Percentiles rank a stretch among this genome's conserved stretches.
These are phyloP conservation scores for western clawed frog (Xenopus tropicalis) DNA, from an alignment of 2,113 vertebrate species.

Conservation along the genomic window DNA sequence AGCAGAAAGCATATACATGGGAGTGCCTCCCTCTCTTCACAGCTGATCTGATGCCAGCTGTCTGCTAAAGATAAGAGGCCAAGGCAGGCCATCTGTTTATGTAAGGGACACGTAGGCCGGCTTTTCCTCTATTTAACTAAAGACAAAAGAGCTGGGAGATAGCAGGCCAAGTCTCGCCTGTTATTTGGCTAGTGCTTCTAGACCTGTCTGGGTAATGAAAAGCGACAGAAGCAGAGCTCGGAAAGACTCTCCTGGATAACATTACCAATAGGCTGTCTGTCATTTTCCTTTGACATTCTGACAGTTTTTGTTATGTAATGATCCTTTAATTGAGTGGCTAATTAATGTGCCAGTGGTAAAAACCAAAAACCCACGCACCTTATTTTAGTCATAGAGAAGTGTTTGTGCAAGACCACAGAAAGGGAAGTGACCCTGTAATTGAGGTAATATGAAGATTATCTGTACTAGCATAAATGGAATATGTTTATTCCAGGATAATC, in stretches of 20 bases:
- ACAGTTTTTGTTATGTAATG: too few species aligned
- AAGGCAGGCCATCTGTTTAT: slow-evolving; percentile 14
- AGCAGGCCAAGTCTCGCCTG: slow-evolving; percentile 9
- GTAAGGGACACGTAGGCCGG: slow-evolving; percentile 12
- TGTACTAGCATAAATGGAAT: too few species aligned
- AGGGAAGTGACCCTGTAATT: too few species aligned
- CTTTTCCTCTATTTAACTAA: slow-evolving; percentile 19
- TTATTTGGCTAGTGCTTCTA: not conserved
- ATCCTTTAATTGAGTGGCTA: too few species aligned
- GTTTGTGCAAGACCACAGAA: too few species aligned
- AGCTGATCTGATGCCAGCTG: slow-evolving; percentile 40
- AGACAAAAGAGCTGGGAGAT: slow-evolving; percentile 22
- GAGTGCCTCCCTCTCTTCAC: slow-evolving; percentile 5
- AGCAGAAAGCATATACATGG: not conserved
- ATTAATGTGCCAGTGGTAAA: too few species aligned
- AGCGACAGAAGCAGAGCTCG: not conserved
- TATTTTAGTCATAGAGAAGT: too few species aligned
- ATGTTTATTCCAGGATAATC: too few species aligned
- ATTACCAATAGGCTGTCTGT: not conserved
- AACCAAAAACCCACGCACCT: too few species aligned
- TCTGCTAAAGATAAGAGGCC: slow-evolving; percentile 26
- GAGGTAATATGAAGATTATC: too few species aligned
- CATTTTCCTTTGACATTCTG: too few species aligned
- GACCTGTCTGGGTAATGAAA: not conserved
- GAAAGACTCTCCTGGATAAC: not conserved